Evolutionary conservation across 2,113 vertebrate species (phyloP).

Genomic region (Leucopsar rothschildi): DNA sequence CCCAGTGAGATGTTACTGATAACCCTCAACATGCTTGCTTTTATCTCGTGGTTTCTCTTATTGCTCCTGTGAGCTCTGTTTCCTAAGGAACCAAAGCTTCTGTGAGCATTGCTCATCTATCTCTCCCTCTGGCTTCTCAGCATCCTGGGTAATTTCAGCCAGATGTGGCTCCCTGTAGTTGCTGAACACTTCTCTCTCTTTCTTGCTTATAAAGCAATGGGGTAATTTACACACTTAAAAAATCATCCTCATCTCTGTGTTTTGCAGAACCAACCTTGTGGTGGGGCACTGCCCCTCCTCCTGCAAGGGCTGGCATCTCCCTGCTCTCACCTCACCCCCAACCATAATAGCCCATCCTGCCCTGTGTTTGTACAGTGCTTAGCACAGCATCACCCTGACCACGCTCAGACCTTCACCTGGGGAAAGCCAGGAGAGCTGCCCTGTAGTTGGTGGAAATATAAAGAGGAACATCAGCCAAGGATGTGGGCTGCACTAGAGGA

Average conservation of each 20-base stretch:
- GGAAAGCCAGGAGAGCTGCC: neutral
- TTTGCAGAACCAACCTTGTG: neutral
- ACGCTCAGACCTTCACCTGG: neutral
- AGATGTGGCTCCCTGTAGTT: neutral
- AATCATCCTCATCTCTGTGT: neutral
- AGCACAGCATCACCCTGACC: neutral
- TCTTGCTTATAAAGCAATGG: neutral
- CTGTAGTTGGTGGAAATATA: neutral
- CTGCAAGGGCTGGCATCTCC: neutral
- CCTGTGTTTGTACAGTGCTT: neutral
- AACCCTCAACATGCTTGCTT: neutral
- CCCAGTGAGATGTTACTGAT: accelerated
- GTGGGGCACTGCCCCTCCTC: neutral
- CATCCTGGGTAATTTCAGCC: neutral
- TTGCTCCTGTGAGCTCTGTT: neutral
- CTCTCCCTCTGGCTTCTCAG: neutral
- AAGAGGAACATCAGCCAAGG: neutral
- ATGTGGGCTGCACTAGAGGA: neutral
- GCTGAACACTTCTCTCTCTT: neutral
- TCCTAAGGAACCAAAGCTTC: constrained; percentile 1
- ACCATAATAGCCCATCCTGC: neutral
- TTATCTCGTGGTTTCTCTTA: neutral
- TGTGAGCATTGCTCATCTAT: neutral
- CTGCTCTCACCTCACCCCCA: neutral
- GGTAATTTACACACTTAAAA: neutral